Base-by-base conservation (phyloP, 2,888 invertebrate species). In the Agrypnus murinus region DNA sequence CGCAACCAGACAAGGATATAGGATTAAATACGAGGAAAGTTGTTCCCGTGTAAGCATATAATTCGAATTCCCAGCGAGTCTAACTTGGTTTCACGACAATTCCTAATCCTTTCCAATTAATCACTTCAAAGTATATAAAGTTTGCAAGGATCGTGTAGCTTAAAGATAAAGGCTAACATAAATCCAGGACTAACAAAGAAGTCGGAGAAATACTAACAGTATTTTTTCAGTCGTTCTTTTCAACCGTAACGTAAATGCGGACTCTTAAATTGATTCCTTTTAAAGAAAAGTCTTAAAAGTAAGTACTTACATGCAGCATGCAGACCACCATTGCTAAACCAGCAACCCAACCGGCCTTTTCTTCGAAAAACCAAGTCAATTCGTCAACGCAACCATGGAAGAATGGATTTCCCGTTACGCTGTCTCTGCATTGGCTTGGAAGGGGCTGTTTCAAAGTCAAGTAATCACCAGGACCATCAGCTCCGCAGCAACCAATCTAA, bases 401-500 rank as follows among this genome's bases (percentile, higher is more conserved):
- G 86, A 93, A 95, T 0, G 95, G 93, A 84, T 95, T 95, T 60
- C 96, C 96, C 1, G 95, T 95, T 10, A 95, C 94, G 0, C 94
- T 92, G 84, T 96, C 95, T 8, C 96, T 89, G 81, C 96, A 96
- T 73, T 94, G 93, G 0, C 91, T 87, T 0, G 96, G 96, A 64
- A 96, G 83, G 0, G 95, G 95, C 80, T 95, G 93, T 79, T 90
- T 89, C 76, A 94, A 81, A 71, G 88, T 88, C 76, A 94, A 87
- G 86, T 92, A 97, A 85, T 97, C 96, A 86, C 91, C 91, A 0
- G 95, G 92, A 0, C 95, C 95, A 71, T 93, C 92, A 0, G 96
- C 95, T 10, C 97, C 97, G 79, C 97, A 96, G 84, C 96, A 97
- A 46, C 94, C 95, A 78, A 96, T 92, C 95, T 95, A 75, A 15